Evolutionary conservation across 1,140 invertebrate species (phyloP).

Genomic region (Drosophila saltans): DNA sequence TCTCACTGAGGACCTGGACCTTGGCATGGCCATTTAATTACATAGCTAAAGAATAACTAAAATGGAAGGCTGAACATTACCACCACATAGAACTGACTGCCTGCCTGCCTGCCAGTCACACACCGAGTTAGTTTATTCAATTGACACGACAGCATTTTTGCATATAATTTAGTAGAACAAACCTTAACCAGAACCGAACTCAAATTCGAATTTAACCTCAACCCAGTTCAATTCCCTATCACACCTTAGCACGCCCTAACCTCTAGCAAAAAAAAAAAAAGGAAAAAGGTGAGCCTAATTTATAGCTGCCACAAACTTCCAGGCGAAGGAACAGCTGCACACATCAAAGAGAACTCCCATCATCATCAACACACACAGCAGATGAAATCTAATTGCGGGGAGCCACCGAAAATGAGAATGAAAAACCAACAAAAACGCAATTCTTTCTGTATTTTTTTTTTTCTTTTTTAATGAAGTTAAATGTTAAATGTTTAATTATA

Average conservation of each 20-base stretch:
- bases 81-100: slow-evolving; percentile 19
- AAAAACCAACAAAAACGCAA: slow-evolving; percentile 36
- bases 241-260: slow-evolving; percentile 33
- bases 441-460: background rate
- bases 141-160: slow-evolving; percentile 73
- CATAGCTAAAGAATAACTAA: slow-evolving; percentile 28
- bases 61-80: slow-evolving; percentile 31
- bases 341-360: slow-evolving; percentile 49
- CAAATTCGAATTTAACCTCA: slow-evolving; percentile 18
- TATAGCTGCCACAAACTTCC: slow-evolving; percentile 46
- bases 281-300: slow-evolving; percentile 55
- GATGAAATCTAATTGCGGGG: slow-evolving; percentile 52
- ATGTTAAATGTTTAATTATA: slow-evolving; percentile 74
- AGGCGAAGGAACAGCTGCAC: slow-evolving; percentile 17
- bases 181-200: slow-evolving; percentile 38
- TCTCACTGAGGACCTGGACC: slow-evolving; percentile 16
- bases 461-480: slow-evolving; percentile 65
- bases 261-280: slow-evolving; percentile 12
- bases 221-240: slow-evolving; percentile 37
- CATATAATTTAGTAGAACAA: slow-evolving; percentile 51
- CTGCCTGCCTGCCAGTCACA: slow-evolving; percentile 42
- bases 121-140: slow-evolving; percentile 48
- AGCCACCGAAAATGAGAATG: slow-evolving; percentile 15
- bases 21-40: slow-evolving; percentile 72
- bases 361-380: slow-evolving; percentile 23